phyloP scores from a whole-genome alignment of 2,797 vertebrate genomes.

The Lithobates sylvaticus region DNA sequence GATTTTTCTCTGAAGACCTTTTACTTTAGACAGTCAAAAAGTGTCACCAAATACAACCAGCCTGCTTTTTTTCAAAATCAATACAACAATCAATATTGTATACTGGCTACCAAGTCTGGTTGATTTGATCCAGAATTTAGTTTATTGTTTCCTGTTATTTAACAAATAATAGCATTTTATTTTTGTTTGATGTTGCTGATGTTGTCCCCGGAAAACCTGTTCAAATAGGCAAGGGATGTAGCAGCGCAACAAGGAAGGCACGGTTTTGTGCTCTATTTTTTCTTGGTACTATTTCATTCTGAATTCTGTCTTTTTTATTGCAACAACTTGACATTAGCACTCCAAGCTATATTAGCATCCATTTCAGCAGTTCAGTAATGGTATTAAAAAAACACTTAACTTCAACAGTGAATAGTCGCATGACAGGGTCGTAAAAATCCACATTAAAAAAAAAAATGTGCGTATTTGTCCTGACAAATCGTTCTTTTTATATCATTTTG shows the following conservation, averaged over 20 bases:
- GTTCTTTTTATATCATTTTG: slow-evolving; percentile 74
- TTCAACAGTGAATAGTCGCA: slow-evolving; percentile 81
- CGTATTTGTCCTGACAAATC: slow-evolving; percentile 82
- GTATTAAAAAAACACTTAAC: slow-evolving; percentile 88
- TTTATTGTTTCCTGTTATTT: not conserved
- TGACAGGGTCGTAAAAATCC: slow-evolving; percentile 82
- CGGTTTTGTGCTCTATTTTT: slow-evolving; percentile 81
- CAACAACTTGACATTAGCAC: slow-evolving; percentile 85
- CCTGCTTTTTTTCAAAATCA: not conserved
- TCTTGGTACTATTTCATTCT: slow-evolving; percentile 85
- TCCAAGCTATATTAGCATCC: slow-evolving; percentile 85
- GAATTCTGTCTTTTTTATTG: slow-evolving; percentile 88
- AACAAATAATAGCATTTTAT: not conserved
- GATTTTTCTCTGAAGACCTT: slow-evolving; percentile 58
- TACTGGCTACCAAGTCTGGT: not conserved
- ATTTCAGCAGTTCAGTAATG: slow-evolving; percentile 84
- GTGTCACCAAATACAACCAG: not conserved
- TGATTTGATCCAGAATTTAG: not conserved
- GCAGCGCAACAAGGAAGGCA: slow-evolving; percentile 62
- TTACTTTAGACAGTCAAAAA: slow-evolving; percentile 58
- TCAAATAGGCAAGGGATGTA: not conserved
- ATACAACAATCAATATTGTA: not conserved
- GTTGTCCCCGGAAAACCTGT: not conserved
- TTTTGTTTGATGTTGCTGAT: not conserved
- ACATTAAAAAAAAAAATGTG: slow-evolving; percentile 79